Evolutionary conservation across 2,888 invertebrate genomes (phyloP), one percentile per base, ranked within the genome.

Genomic region (Yponomeuta plumbellus): DNA sequence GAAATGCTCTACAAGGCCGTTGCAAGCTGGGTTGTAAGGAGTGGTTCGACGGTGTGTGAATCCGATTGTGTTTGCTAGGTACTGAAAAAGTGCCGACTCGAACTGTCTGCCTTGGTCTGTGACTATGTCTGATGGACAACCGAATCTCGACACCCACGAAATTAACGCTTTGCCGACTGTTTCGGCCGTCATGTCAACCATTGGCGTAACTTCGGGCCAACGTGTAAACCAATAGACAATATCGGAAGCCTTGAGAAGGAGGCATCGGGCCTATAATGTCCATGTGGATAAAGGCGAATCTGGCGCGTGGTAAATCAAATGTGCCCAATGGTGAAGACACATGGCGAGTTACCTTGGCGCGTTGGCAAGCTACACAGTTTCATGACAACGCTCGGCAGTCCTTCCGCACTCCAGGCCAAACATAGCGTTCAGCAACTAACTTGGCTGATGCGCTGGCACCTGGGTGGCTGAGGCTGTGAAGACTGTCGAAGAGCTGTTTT

Each of bases 321-420:
- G 64, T 68, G 23, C 69, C 69, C 17, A 70, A n/a, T 10, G 71
- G 71, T 21, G 71, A 56, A 3, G 58, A 56, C 0, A 67, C 67
- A 67, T 82, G 83, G 10, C 78, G 71, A 0, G 69, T 63, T 0
- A 82, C 68, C 64, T 84, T 84, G 0, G 70, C 65, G 8, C 69
- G 70, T 68, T 85, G 83, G 61, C 83, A 83, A 0, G 66, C 66
- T 6, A 73, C 65, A 64, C 78, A 79, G 0, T 61, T 57, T 2
- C 68, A 69, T 8, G 74, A 66, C 78, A 80, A 83, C 0, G 66
- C 61, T 0, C 73, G 58, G 56, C 75, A 76, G 66, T 85, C 80
- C 10, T 68, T 70, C 0, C 77, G 72, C 1, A 84, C 74, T 1
- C 68, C 68, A 0, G 79, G 80, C 83, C 83, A 84, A n/a, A 69